These are phyloP conservation scores for Drosophila albomicans DNA, from an alignment of 1,140 invertebrate species.

Conservation along the genomic window DNA sequence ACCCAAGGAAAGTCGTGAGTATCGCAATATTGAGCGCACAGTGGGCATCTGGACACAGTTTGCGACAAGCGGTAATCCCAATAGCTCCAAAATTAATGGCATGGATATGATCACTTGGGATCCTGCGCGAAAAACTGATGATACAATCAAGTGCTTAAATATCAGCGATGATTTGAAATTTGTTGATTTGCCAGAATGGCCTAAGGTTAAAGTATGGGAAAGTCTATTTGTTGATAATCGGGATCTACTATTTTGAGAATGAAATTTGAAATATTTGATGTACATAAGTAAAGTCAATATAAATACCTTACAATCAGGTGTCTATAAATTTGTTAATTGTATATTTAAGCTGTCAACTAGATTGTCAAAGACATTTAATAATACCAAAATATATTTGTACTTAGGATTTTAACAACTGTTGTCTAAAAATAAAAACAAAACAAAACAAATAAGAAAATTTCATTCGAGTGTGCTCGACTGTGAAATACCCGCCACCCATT, in stretches of 20 bases:
- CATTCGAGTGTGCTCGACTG: no score
- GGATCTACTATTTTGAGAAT: slow-evolving; percentile 60
- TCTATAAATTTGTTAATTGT: not conserved
- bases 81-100: slow-evolving; percentile 70
- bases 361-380: slow-evolving; percentile 20
- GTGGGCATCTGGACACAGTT: slow-evolving; percentile 85
- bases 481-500: no score
- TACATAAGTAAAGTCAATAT: slow-evolving; percentile 15
- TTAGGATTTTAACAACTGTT: slow-evolving; percentile 22
- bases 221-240: slow-evolving; percentile 66
- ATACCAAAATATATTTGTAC: slow-evolving; percentile 24
- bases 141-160: slow-evolving; percentile 83
- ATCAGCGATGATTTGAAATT: slow-evolving; percentile 84
- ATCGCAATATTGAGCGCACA: slow-evolving; percentile 80
- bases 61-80: slow-evolving; percentile 83
- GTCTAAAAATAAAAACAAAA: slow-evolving; percentile 15
- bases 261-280: not conserved
- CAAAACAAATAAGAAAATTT: slow-evolving; percentile 19
- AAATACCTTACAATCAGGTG: slow-evolving; percentile 16
- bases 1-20: slow-evolving; percentile 77
- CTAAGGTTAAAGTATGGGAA: slow-evolving; percentile 84
- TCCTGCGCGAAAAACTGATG: slow-evolving; percentile 69
- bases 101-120: slow-evolving; percentile 73
- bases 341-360: slow-evolving; percentile 10
- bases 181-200: slow-evolving; percentile 83